Evolutionary conservation across 2,888 invertebrate species (phyloP).

Genomic region (Macrophya alboannulata): DNA sequence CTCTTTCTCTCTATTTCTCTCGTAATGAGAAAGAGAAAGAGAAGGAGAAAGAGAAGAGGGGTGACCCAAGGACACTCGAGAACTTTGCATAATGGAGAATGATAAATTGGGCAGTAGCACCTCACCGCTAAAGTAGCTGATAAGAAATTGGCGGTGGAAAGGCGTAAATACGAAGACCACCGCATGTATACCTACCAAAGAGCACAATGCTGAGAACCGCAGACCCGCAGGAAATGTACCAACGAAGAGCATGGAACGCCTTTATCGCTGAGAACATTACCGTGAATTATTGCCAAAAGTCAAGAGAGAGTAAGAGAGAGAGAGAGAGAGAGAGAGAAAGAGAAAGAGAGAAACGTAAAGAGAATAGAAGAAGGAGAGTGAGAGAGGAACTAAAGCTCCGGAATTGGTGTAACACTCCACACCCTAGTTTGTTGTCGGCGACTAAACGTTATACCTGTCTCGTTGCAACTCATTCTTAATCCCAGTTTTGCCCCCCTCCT

Average conservation of each 20-base stretch:
- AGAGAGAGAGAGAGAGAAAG: not conserved
- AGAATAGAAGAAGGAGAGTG: slow-evolving; percentile 7
- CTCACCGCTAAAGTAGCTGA: slow-evolving; percentile 53
- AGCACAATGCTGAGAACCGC: slow-evolving; percentile 24
- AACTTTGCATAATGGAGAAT: slow-evolving; percentile 55
- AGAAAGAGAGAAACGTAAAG: not conserved
- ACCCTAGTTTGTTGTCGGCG: slow-evolving; percentile 35
- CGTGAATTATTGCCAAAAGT: slow-evolving; percentile 51
- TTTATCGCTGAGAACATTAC: slow-evolving; percentile 55
- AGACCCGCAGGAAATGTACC: slow-evolving; percentile 32
- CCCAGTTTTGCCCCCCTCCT: not conserved
- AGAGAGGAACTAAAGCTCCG: not conserved
- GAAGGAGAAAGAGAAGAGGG: not conserved
- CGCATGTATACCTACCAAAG: slow-evolving; percentile 1
- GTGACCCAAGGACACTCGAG: slow-evolving; percentile 53
- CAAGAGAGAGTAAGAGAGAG: slow-evolving; percentile 34
- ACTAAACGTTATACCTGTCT: slow-evolving; percentile 3
- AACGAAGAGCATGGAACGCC: slow-evolving; percentile 35
- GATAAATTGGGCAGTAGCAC: slow-evolving; percentile 53
- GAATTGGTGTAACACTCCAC: slow-evolving; percentile 30
- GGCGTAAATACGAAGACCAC: slow-evolving; percentile 46
- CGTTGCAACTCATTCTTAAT: slow-evolving; percentile 13
- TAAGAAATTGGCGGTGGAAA: slow-evolving; percentile 51
- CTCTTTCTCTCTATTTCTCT: not conserved
- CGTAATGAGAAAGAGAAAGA: slow-evolving; percentile 22